Evolutionary conservation across 1,140 invertebrate genomes (phyloP), one percentile per base, ranked within the genome.

Genomic region (Maconellicoccus hirsutus): DNA sequence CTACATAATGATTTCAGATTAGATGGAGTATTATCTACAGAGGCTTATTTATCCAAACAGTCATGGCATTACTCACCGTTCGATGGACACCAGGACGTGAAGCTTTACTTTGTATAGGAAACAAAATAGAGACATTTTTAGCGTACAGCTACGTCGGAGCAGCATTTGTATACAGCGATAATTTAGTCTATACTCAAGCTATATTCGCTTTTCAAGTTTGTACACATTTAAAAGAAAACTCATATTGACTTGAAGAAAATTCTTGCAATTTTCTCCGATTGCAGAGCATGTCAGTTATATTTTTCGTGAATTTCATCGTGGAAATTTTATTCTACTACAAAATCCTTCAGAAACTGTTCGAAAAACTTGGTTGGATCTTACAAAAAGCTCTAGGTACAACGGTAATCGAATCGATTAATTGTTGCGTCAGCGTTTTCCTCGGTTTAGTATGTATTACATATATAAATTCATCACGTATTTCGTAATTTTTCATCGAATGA

Each of bases 381-480:
- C 87, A 91, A 74, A 77, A 78, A 1, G 81, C 89, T 1, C 82
- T 96, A 76, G 89, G 86, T 21, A 97, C 94, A 1, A 94, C 94
- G 0, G 89, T 94, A 14, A 93, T 91, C 69, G 95, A 98, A 80
- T 95, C 92, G 71, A 86, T 96, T 22, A 93, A 88, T 73, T 86
- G 91, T n/a, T 88, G 92, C 1, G 92, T 89, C 0, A 95, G 94
- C 78, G 90, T 94, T 16, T 96, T 96, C 76, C 79, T 97, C 1
- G 93, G 94, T 76, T 90, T 90, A 89, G 90, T 92, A 80, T 80
- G 74, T 76, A 70, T 19, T 76, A 33, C 3, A 33, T 33, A 33
- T 33, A 10, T n/a, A 42, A 42, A 42, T 10, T 42, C n/a, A n/a
- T n/a, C n/a, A n/a, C n/a, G n/a, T n/a, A n/a, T n/a, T n/a, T n/a